These are phyloP conservation scores for Numida meleagris DNA, from an alignment of 2,113 vertebrate species.

Conservation along the genomic window DNA sequence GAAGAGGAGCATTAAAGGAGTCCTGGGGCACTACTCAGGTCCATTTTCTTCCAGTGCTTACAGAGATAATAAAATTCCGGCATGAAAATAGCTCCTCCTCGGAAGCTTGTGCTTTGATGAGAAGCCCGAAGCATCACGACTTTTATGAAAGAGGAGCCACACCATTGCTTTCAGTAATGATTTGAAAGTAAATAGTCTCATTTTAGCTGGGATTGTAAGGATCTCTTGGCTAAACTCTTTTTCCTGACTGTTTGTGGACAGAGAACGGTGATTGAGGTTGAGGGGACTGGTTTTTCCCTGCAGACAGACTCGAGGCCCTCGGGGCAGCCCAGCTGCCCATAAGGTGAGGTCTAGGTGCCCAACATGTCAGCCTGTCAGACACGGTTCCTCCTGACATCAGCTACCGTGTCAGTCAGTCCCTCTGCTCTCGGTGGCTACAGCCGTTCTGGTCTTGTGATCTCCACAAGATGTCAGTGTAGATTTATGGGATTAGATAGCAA, in stretches of 20 bases:
- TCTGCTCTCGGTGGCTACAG: neutral
- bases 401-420: neutral
- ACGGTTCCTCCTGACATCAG: neutral
- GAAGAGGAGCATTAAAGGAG: neutral
- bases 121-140: neutral
- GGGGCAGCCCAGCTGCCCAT: neutral
- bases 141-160: neutral
- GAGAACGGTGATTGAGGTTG: neutral
- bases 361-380: rapidly evolving
- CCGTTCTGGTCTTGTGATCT: neutral
- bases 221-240: neutral
- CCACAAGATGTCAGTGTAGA: constrained; percentile 74
- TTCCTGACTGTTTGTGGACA: neutral
- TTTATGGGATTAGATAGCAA: constrained; percentile 49
- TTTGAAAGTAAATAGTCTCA: neutral
- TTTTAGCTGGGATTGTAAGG: neutral
- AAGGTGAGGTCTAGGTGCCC: too few relatives aligned
- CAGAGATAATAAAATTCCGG: neutral
- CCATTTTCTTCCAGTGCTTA: neutral
- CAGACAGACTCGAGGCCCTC: neutral
- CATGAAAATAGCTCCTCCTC: neutral
- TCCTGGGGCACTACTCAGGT: neutral
- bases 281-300: neutral
- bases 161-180: neutral
- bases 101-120: neutral